phyloP scores from a whole-genome alignment of 2,797 vertebrate species.

The Lerista edwardsae region DNA sequence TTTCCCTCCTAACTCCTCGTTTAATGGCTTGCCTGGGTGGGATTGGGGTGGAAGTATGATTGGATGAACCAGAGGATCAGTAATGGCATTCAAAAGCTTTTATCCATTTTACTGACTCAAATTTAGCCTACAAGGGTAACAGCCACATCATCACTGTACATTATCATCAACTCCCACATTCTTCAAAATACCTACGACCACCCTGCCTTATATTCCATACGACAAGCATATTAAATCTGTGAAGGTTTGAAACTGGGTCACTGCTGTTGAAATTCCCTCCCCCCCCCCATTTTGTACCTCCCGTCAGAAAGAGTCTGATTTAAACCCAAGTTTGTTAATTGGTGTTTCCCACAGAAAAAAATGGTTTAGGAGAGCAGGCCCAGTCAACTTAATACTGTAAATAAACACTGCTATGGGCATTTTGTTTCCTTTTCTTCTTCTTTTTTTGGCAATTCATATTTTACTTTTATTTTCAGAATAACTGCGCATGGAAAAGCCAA shows the following conservation, averaged over 20 bases:
- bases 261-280: background rate
- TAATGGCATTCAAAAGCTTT: conserved; percentile 25
- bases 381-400: background rate
- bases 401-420: background rate
- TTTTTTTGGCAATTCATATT: background rate
- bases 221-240: background rate
- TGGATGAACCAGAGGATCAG: conserved; percentile 13
- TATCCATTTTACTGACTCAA: background rate
- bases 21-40: background rate
- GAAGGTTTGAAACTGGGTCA: background rate
- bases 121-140: background rate
- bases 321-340: too few relatives aligned
- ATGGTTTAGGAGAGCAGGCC: background rate
- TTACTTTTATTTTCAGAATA: background rate
- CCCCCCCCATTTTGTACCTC: background rate
- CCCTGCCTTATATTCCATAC: background rate
- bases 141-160: background rate
- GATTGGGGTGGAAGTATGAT: background rate
- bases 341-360: too few relatives aligned
- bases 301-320: background rate
- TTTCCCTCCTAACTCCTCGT: conserved; percentile 19
- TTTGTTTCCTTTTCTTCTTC: background rate
- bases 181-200: background rate
- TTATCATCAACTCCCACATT: background rate
- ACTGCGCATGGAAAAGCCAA: background rate